phyloP scores from a whole-genome alignment of 1,140 invertebrate genomes.

The Paraescarpia echinospica region DNA sequence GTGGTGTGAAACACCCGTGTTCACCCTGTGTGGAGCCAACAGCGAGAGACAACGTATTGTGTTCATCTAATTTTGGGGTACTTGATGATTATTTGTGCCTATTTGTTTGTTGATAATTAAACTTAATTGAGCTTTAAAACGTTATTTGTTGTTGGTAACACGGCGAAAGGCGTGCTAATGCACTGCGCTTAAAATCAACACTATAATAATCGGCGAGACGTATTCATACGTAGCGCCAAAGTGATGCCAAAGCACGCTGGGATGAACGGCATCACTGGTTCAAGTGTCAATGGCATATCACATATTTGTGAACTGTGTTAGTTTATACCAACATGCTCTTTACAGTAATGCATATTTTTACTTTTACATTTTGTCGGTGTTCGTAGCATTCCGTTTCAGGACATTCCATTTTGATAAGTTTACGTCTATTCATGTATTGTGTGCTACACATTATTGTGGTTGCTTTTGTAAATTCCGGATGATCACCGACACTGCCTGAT shows the following conservation, averaged over 20 bases:
- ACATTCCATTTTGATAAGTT: background rate
- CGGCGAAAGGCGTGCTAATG: background rate
- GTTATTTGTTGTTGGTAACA: background rate
- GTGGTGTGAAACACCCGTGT: background rate
- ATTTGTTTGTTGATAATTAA: background rate
- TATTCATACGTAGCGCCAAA: background rate
- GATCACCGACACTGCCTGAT: background rate
- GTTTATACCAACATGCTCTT: background rate
- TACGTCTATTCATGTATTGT: background rate
- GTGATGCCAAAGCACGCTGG: background rate
- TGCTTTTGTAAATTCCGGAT: background rate
- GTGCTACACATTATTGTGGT: background rate
- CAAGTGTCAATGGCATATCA: background rate
- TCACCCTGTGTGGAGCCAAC: background rate
- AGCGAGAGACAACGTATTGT: background rate
- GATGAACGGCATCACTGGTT: background rate
- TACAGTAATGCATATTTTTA: background rate
- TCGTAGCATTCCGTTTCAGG: background rate
- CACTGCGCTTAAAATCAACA: background rate
- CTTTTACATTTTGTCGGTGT: background rate
- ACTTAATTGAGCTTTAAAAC: background rate
- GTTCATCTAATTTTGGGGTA: background rate
- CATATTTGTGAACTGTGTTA: background rate
- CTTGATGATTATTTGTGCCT: background rate
- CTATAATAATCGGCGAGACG: background rate